Evolutionary conservation across 2,113 vertebrate genomes (phyloP), one percentile per base, ranked within the genome.

Genomic region (Oncorhynchus mykiss): DNA sequence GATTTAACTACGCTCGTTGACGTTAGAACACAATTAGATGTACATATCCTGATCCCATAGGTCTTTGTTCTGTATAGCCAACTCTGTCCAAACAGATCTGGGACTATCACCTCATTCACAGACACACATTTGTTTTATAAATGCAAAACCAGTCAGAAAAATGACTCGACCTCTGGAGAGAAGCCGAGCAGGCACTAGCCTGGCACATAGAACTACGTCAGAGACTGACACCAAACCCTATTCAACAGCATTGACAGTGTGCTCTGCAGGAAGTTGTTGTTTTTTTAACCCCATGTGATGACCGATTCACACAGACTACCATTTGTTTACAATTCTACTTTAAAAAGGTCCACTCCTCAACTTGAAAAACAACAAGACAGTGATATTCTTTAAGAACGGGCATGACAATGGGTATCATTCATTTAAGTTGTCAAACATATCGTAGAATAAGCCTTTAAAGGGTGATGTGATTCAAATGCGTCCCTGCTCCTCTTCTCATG

Each of bases 1-100:
- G 80, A 75, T 79, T 82, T 73, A 49, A 22, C 18, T 13, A 73
- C 60, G n/a, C 74, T 76, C 79, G 29, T 81, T 84, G 31, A 71
- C 14, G 34, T 83, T 88, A 80, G 9, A 67, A 29, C 0, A 1
- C 54, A 51, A 81, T 65, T 75, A 16, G 49, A 4, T 51, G 4
- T 16, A 16, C 14, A 11, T 54, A 16, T 16, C 51, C 51, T 54
- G 14, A 16, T 18, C 51, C 51, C 16, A 14, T 16, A 54, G 16
- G 4, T 54, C 3, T 18, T 54, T 54, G 51, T 54, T 4, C 12
- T 14, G 51, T 54, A 18, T 5, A 54, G 16, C 51, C 51, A 5
- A 54, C 51, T 18, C 51, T 18, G 16, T 8, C 51, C 39, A 45
- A 12, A 54, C 14, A 14, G 51, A 54, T 54, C 5, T 3, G 16